Evolutionary conservation across 2,888 invertebrate species (phyloP), one percentile per base, ranked within the genome.

Genomic region (Dolomedes plantarius): DNA sequence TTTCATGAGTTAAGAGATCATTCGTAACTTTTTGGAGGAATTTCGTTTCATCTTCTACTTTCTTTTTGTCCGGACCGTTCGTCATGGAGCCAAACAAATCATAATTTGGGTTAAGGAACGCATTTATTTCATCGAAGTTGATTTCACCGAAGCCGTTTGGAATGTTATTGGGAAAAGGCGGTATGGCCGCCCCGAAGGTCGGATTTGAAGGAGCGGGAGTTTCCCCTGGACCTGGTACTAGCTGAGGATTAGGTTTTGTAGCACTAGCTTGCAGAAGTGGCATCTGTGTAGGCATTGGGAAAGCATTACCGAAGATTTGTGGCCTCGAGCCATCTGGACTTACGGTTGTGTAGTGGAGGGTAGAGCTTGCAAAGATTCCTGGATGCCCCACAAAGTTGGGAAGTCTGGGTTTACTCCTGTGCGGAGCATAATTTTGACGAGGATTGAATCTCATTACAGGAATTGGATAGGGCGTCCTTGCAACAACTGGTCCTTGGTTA

Each of bases 321-420:
- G n/a, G n/a, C 13, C 13, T 75, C 27, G 9, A 13, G 41, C 41
- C 62, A 3, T 23, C 16, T 0, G 80, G 80, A 28, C 36, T 32
- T n/a, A 50, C 0, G 0, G 73, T 29, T 16, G 73, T 68, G 13
- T 27, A 80, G n/a, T 68, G 68, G 1, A 11, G n/a, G 28, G 80
- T 72, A 0, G 80, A 80, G 56, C 68, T 73, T 1, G 74, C 27
- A 16, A 41, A 80, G 9, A 68, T 50, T 29, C 72, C 80, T 13
- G 80, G 80, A 36, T 81, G 81, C 0, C 69, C 74, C n/a, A 11
- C 65, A 23, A 46, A 65, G 13, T 0, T 71, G 65, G 9, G 41
- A 13, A 36, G 41, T 69, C n/a, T n/a, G n/a, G n/a, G n/a, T n/a
- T n/a, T n/a, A 31, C 27, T 32, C 36, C 11, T 36, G 9, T 68